phyloP scores from a whole-genome alignment of 1,140 invertebrate genomes.

The Drosophila melanica region DNA sequence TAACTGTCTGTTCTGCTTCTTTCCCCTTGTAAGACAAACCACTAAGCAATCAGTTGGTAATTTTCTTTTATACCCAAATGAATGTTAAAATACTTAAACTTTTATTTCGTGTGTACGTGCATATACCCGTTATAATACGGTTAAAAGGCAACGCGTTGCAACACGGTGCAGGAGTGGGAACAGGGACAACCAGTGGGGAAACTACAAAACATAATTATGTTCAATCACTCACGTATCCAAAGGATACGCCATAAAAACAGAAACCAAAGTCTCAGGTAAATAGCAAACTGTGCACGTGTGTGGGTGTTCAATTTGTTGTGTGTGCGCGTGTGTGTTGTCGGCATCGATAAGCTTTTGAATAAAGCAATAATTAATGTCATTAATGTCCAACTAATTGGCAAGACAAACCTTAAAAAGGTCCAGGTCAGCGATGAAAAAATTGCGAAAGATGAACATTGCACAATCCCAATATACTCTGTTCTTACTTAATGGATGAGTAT shows the following conservation, averaged over 20 bases:
- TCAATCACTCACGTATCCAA: slow-evolving; percentile 73
- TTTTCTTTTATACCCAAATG: slow-evolving; percentile 60
- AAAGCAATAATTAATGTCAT: slow-evolving; percentile 4
- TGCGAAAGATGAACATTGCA: not conserved
- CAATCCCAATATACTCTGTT: too few species aligned
- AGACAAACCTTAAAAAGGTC: too few species aligned
- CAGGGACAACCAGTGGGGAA: not conserved
- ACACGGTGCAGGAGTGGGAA: not conserved
- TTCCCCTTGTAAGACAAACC: slow-evolving; percentile 48
- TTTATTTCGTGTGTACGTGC: slow-evolving; percentile 73
- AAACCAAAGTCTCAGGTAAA: slow-evolving; percentile 17
- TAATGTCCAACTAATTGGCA: not conserved
- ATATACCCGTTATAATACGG: slow-evolving; percentile 76
- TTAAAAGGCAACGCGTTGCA: slow-evolving; percentile 43
- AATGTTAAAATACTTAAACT: slow-evolving; percentile 80
- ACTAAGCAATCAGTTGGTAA: slow-evolving; percentile 74
- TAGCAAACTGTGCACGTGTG: slow-evolving; percentile 3
- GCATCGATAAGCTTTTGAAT: not conserved
- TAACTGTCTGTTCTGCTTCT: not conserved
- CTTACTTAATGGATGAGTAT: too few species aligned
- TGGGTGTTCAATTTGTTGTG: slow-evolving; percentile 16
- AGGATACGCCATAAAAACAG: slow-evolving; percentile 56
- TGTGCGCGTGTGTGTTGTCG: slow-evolving; percentile 1
- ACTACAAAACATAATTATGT: slow-evolving; percentile 73
- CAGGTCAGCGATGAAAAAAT: too few species aligned